phyloP scores from a whole-genome alignment of 2,888 invertebrate genomes.

The Andrena minutula region DNA sequence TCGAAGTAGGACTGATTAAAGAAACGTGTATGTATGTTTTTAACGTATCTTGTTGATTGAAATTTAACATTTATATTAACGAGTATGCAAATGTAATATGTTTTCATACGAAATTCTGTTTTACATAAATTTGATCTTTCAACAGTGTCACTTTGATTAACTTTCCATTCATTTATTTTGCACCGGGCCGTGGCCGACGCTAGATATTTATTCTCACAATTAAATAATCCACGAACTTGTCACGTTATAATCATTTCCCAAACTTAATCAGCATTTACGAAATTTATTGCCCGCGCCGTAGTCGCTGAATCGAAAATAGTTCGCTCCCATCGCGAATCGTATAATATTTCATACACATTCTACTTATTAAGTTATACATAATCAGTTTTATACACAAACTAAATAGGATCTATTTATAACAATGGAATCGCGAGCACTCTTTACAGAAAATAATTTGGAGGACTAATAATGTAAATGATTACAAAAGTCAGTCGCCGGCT shows the following conservation, averaged over 20 bases:
- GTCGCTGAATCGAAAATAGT: constrained; percentile 32
- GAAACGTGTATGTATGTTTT: constrained; percentile 27
- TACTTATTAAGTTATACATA: constrained; percentile 80
- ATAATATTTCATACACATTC: constrained; percentile 48
- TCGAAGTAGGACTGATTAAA: constrained; percentile 34
- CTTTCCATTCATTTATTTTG: not conserved
- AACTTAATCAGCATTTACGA: constrained; percentile 31
- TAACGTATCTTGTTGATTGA: constrained; percentile 16
- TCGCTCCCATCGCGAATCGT: constrained; percentile 29
- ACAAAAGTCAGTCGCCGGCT: constrained; percentile 77
- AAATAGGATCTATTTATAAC: constrained; percentile 79
- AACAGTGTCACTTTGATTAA: constrained; percentile 14
- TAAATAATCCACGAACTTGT: constrained; percentile 2
- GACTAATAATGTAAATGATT: constrained; percentile 70
- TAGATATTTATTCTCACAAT: not conserved
- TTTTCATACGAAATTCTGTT: constrained; percentile 29
- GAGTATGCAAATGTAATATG: constrained; percentile 38
- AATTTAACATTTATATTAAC: constrained; percentile 39
- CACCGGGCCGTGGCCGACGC: not conserved
- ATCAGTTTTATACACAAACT: constrained; percentile 82
- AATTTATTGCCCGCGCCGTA: constrained; percentile 17
- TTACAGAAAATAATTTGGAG: constrained; percentile 70
- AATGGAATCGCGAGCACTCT: constrained; percentile 76
- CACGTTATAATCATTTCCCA: not conserved
- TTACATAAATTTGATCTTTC: constrained; percentile 13